Evolutionary conservation across 1,140 invertebrate species (phyloP).

Genomic region (Cotesia vestalis): DNA sequence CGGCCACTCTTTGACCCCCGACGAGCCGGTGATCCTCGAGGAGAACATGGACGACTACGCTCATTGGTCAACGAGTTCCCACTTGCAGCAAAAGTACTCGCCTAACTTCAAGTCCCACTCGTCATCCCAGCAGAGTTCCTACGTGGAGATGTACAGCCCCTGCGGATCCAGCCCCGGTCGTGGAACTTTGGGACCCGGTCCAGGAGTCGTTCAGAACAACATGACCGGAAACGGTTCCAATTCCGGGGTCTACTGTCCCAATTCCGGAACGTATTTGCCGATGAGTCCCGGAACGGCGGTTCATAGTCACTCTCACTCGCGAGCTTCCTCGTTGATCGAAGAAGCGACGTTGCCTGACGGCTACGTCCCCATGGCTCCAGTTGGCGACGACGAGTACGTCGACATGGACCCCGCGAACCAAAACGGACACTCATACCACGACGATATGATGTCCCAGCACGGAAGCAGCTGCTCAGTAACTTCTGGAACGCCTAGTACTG

Average conservation of each 20-base stretch:
- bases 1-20: constrained; percentile 70
- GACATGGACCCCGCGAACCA: constrained; percentile 70
- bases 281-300: constrained; percentile 27
- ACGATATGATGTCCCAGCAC: constrained; percentile 67
- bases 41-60: constrained; percentile 70
- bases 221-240: no score
- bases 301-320: constrained; percentile 58
- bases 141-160: constrained; percentile 70
- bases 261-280: background rate
- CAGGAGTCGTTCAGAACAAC: constrained; percentile 48
- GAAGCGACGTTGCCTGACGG: constrained; percentile 63
- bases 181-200: constrained; percentile 58
- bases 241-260: no score
- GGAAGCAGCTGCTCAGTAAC: constrained; percentile 76
- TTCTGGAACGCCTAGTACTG: constrained; percentile 75
- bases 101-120: constrained; percentile 66
- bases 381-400: constrained; percentile 70
- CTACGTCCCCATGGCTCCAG: constrained; percentile 74
- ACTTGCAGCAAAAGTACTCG: constrained; percentile 62
- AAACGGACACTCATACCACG: constrained; percentile 57
- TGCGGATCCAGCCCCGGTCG: constrained; percentile 63
- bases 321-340: constrained; percentile 57
- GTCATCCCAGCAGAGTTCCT: constrained; percentile 66
- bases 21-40: constrained; percentile 73
- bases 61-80: constrained; percentile 58